Evolutionary conservation across 2,797 vertebrate species (phyloP).

Genomic region (Balearica regulorum): DNA sequence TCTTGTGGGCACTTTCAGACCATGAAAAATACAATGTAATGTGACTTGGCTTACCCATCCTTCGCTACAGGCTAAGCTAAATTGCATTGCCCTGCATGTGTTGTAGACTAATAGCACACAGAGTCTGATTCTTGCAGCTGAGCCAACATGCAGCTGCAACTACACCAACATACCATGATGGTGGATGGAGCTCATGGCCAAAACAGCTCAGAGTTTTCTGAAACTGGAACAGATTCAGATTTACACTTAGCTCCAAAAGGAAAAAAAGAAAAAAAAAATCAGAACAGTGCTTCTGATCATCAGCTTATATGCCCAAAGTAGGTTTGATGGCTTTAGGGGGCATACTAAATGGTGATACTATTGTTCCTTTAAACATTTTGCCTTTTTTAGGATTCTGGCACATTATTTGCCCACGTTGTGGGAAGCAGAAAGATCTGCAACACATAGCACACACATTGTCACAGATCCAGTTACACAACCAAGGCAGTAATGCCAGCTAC

Average conservation of each 20-base stretch:
- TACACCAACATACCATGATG: not conserved
- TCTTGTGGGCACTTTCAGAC: not conserved
- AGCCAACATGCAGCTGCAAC: not conserved
- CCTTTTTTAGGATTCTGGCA: not conserved
- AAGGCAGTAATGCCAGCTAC: not conserved
- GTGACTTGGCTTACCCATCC: not conserved
- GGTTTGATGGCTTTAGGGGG: not conserved
- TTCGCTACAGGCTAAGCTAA: not conserved
- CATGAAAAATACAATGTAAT: not conserved
- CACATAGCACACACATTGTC: not conserved
- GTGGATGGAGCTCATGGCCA: not conserved
- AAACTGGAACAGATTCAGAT: not conserved
- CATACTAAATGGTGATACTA: not conserved
- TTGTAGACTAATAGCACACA: not conserved
- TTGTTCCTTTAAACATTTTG: not conserved
- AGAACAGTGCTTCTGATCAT: not conserved
- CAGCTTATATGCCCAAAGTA: not conserved
- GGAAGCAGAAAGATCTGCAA: not conserved
- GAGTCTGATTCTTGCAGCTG: not conserved
- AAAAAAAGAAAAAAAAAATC: not conserved
- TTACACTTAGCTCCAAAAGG: not conserved
- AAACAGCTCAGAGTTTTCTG: not conserved
- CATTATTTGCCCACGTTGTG: not conserved
- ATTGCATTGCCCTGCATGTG: not conserved
- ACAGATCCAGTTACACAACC: not conserved